phyloP scores from a whole-genome alignment of 2,797 vertebrate species.

The Oophaga sylvatica region DNA sequence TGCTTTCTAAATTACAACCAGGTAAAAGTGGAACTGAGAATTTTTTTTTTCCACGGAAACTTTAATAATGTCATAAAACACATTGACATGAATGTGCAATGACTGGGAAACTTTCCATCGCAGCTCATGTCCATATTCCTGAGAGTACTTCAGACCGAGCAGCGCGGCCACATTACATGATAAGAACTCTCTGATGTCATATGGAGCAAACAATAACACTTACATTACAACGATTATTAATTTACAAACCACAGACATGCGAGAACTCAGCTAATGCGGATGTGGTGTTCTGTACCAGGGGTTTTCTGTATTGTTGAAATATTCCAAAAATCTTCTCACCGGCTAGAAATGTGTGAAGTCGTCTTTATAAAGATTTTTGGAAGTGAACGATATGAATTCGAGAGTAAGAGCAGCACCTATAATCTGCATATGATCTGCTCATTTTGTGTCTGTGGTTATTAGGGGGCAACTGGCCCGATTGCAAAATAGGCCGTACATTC shows the following conservation, averaged over 20 bases:
- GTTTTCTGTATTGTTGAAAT: not conserved
- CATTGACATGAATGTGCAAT: not conserved
- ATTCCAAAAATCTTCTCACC: constrained; percentile 4
- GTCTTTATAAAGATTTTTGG: not conserved
- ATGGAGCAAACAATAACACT: constrained; percentile 22
- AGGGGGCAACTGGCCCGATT: not conserved
- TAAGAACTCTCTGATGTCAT: constrained; percentile 12
- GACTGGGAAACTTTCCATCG: not conserved
- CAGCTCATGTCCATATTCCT: not conserved
- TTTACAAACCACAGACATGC: constrained; percentile 12
- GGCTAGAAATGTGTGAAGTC: not conserved
- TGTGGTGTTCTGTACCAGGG: not conserved
- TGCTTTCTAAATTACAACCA: not conserved
- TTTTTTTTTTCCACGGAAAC: not conserved
- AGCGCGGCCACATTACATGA: not conserved
- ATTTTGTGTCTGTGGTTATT: not conserved
- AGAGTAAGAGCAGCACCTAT: not conserved
- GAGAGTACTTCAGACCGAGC: too few species aligned
- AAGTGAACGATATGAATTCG: not conserved
- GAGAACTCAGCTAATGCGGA: not conserved
- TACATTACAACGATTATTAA: constrained; percentile 9
- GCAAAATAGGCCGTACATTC: not conserved
- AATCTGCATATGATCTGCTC: not conserved
- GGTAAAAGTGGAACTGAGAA: not conserved
- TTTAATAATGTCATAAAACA: not conserved